Evolutionary conservation across 2,888 invertebrate genomes (phyloP).

Genomic region (Dicranocentrus wangi): DNA sequence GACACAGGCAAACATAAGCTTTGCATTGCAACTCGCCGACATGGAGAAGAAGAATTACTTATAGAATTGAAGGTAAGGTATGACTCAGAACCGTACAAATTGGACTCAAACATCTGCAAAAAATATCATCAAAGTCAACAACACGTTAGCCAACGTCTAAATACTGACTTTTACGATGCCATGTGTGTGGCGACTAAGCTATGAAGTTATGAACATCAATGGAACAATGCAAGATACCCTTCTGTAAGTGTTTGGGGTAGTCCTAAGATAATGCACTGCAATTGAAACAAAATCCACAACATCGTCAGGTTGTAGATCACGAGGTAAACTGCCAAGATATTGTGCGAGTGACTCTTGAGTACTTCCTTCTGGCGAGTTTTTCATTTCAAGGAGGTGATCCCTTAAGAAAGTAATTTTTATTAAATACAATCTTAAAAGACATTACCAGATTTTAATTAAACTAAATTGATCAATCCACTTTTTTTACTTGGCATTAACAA

Average conservation of each 20-base stretch:
- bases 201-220: too few species aligned
- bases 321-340: constrained; percentile 77
- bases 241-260: constrained; percentile 94
- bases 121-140: constrained; percentile 2
- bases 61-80: constrained; percentile 69
- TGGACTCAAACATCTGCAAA: constrained; percentile 77
- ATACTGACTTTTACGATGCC: too few species aligned
- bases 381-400: constrained; percentile 74
- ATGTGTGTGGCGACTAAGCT: too few species aligned
- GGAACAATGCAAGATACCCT: too few species aligned
- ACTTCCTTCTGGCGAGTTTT: constrained; percentile 43
- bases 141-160: too few species aligned
- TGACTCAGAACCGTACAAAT: constrained; percentile 75
- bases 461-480: not conserved
- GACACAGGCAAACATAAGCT: constrained; percentile 95
- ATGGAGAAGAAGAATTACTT: constrained; percentile 69
- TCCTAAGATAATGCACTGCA: constrained; percentile 94
- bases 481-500: constrained; percentile 88
- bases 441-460: not conserved
- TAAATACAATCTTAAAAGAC: not conserved
- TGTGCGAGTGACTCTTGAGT: constrained; percentile 37
- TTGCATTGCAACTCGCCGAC: constrained; percentile 64
- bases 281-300: constrained; percentile 96
- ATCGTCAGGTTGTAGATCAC: constrained; percentile 92
- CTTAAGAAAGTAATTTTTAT: constrained; percentile 10